Evolutionary conservation across 1,140 invertebrate genomes (phyloP).

Genomic region (Watersipora subatra): DNA sequence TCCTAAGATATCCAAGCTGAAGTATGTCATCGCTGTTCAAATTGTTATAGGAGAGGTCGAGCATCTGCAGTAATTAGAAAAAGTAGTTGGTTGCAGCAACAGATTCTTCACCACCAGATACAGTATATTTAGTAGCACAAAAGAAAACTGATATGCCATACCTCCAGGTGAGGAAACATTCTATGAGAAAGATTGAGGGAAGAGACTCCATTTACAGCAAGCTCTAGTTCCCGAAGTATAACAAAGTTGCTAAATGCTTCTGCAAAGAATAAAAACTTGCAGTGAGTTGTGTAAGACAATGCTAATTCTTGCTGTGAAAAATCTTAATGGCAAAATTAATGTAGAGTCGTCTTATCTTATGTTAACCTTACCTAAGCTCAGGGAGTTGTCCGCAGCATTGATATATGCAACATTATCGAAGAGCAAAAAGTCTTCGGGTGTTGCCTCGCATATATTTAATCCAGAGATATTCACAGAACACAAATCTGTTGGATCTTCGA

Average conservation of each 20-base stretch:
- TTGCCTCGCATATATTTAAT: constrained; percentile 26
- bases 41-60: constrained; percentile 40
- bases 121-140: too few species aligned
- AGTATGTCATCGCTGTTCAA: constrained; percentile 31
- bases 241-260: constrained; percentile 34
- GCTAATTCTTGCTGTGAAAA: too few species aligned
- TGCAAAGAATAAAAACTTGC: constrained; percentile 16
- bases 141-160: too few species aligned
- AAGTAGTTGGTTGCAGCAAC: background rate
- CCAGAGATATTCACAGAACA: constrained; percentile 33
- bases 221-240: constrained; percentile 28
- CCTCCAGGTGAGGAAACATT: constrained; percentile 28
- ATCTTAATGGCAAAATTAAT: too few species aligned
- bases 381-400: constrained; percentile 36
- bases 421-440: constrained; percentile 32
- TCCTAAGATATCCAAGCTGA: constrained; percentile 24
- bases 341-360: too few species aligned
- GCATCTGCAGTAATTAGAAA: constrained; percentile 19
- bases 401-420: constrained; percentile 40
- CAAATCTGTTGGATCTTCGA: constrained; percentile 35
- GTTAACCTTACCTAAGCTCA: constrained; percentile 34
- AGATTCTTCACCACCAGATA: too few species aligned
- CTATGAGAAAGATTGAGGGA: constrained; percentile 20
- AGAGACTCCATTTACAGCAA: constrained; percentile 33
- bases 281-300: background rate